These are phyloP conservation scores for Trypoxylus dichotomus DNA, from an alignment of 1,140 invertebrate genomes.

Conservation along the genomic window DNA sequence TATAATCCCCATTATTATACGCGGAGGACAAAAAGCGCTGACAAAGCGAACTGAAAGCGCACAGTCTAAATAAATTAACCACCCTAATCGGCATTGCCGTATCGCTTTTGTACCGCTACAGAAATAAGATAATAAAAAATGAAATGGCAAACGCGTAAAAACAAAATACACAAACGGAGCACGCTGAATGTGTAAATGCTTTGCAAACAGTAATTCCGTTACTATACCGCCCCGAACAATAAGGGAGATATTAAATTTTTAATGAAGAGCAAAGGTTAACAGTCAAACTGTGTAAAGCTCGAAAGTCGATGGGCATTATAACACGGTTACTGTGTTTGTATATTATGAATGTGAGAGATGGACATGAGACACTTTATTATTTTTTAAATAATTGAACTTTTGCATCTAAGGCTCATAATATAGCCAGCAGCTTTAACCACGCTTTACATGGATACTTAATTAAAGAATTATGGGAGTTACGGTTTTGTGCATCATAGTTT, in stretches of 20 bases:
- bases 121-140: slow-evolving; percentile 24
- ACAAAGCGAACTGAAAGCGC: slow-evolving; percentile 12
- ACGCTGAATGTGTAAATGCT: background rate
- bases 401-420: too few species aligned
- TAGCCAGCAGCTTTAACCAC: too few species aligned
- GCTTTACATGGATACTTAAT: too few species aligned
- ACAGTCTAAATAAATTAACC: slow-evolving; percentile 24
- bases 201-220: slow-evolving; percentile 24
- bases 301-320: background rate
- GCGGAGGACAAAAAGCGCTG: background rate
- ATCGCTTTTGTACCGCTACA: slow-evolving; percentile 3
- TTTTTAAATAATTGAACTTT: background rate
- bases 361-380: background rate
- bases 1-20: background rate
- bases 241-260: slow-evolving; percentile 15
- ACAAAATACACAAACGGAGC: slow-evolving; percentile 4
- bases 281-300: background rate
- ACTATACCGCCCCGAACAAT: background rate
- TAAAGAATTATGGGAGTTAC: too few species aligned
- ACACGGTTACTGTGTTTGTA: background rate
- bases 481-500: too few species aligned
- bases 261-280: slow-evolving; percentile 16
- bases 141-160: background rate
- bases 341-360: background rate
- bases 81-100: background rate